Evolutionary conservation across 2,113 vertebrate species (phyloP).

Genomic region (Malurus melanocephalus): DNA sequence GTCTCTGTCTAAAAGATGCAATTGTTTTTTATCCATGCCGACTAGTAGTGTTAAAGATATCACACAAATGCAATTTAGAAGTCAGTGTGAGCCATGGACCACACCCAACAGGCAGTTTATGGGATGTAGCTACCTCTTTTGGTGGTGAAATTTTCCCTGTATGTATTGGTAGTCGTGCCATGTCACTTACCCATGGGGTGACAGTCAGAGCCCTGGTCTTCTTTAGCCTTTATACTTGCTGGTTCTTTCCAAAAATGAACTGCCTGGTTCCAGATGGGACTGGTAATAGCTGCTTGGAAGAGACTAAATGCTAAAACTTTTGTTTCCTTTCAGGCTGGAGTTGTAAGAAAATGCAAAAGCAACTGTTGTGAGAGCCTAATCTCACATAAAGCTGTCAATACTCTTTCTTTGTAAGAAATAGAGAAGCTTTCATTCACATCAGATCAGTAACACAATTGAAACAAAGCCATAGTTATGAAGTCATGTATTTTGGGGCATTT

Average conservation of each 20-base stretch:
- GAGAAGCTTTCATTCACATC: background rate
- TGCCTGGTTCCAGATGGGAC: rapidly evolving
- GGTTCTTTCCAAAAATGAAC: background rate
- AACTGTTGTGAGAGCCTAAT: background rate
- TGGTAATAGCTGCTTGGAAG: background rate
- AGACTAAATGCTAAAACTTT: background rate
- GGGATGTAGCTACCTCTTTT: background rate
- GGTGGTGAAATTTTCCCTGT: background rate
- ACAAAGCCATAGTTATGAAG: background rate
- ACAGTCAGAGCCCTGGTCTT: background rate
- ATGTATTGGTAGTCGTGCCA: background rate
- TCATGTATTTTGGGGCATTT: background rate
- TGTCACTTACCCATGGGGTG: background rate
- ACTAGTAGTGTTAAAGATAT: background rate
- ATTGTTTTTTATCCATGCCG: background rate
- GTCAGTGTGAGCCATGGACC: background rate
- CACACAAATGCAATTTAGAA: background rate
- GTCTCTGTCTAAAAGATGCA: background rate
- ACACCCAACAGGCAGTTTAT: background rate
- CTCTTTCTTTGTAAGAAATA: background rate
- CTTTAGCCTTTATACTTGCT: background rate
- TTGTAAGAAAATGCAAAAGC: background rate
- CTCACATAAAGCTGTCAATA: background rate
- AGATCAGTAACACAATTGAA: background rate
- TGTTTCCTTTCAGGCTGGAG: background rate